Conservation (phyloP, 2,113 vertebrate genomes). For the Oreochromis niloticus region DNA sequence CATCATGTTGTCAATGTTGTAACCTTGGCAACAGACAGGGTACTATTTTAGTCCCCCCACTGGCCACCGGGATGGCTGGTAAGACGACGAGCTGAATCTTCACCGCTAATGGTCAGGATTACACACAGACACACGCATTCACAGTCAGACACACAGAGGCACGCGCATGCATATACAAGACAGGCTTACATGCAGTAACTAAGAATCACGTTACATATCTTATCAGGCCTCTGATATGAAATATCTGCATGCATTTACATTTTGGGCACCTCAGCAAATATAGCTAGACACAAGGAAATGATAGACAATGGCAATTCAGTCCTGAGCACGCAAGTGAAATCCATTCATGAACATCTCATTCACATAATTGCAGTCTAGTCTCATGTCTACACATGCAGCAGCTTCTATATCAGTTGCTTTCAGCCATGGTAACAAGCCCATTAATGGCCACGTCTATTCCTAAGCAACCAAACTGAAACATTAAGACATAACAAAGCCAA, state of each 20-base stretch:
- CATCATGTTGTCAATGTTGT: conserved; percentile 83
- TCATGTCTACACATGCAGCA: not conserved
- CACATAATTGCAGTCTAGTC: not conserved
- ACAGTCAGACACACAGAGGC: not conserved
- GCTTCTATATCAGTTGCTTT: not conserved
- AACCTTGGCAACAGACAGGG: conserved; percentile 82
- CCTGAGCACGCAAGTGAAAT: not conserved
- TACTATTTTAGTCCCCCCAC: conserved; percentile 74
- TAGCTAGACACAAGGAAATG: not conserved
- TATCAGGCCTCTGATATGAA: conserved; percentile 7
- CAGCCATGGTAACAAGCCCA: not conserved
- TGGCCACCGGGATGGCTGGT: conserved; percentile 59
- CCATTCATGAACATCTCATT: conserved; percentile 10
- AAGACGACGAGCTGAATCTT: conserved; percentile 33
- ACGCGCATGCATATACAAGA: not conserved
- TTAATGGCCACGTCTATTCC: not conserved
- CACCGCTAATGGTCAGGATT: conserved; percentile 1
- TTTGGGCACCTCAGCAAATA: not conserved
- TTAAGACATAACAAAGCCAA: not conserved
- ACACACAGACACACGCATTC: not conserved
- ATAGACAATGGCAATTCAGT: not conserved
- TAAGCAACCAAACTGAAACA: not conserved
- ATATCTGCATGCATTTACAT: conserved; percentile 4
- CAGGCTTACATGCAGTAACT: not conserved
- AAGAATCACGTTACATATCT: not conserved